A percentile compares a stretch with the other conserved stretches of the same genome.
These are phyloP conservation scores for Mus spretus DNA, from an alignment of 2,797 vertebrate species.

Conservation along the genomic window DNA sequence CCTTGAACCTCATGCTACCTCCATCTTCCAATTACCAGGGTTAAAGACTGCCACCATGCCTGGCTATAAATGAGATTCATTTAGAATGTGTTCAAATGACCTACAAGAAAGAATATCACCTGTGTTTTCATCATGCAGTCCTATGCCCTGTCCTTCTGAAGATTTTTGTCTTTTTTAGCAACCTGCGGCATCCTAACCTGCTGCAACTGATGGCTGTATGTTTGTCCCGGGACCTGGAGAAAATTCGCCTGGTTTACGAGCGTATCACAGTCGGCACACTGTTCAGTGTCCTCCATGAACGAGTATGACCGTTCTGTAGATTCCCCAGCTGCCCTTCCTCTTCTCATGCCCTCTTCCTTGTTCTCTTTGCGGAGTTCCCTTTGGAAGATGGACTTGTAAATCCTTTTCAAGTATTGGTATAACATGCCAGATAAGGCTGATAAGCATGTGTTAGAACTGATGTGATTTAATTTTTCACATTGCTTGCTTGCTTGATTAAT, in stretches of 20 bases:
- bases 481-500: neutral
- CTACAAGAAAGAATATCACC: neutral
- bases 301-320: constrained; percentile 78
- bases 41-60: neutral
- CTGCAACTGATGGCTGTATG: constrained; percentile 90
- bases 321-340: neutral
- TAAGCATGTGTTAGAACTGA: neutral
- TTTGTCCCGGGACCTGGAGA: constrained; percentile 87
- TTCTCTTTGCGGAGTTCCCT: neutral
- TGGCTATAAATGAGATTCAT: neutral
- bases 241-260: constrained; percentile 89
- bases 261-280: constrained; percentile 89
- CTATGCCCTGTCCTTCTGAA: neutral
- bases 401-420: neutral
- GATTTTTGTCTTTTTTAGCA: constrained; percentile 82
- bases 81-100: constrained; percentile 45
- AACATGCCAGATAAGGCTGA: neutral
- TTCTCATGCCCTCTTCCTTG: neutral
- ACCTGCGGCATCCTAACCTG: constrained; percentile 88
- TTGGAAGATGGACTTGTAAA: neutral
- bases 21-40: neutral
- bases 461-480: neutral
- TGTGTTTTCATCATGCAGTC: neutral
- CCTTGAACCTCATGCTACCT: neutral
- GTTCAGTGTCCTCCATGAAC: constrained; percentile 90